phyloP scores from a whole-genome alignment of 2,113 vertebrate species.

The Uria aalge region DNA sequence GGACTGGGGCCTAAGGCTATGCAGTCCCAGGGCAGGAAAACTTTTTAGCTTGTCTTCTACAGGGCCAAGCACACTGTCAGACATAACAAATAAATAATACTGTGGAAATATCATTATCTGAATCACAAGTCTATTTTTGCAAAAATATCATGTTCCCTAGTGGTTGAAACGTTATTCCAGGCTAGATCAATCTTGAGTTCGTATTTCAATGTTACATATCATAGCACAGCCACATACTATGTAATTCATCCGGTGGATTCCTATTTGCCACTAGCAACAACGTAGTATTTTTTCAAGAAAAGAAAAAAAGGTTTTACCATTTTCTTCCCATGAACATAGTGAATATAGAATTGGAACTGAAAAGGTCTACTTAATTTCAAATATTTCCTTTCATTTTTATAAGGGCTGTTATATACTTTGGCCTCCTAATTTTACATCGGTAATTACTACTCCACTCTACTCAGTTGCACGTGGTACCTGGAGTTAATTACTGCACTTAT shows the following conservation, averaged over 20 bases:
- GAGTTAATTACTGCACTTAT: background rate
- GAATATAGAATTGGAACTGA: background rate
- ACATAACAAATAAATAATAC: conserved; percentile 51
- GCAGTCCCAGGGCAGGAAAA: conserved; percentile 2
- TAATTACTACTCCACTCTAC: background rate
- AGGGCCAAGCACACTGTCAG: conserved; percentile 13
- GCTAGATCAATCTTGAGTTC: background rate
- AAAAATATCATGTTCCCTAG: conserved; percentile 10
- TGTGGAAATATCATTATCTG: conserved; percentile 46
- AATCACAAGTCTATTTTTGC: conserved; percentile 21
- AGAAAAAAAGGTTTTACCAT: background rate
- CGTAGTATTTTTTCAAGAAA: background rate
- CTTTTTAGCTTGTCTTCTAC: conserved; percentile 12
- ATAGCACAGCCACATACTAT: background rate
- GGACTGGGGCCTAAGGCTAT: background rate
- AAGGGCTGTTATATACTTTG: background rate
- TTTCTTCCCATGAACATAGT: background rate
- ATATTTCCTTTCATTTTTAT: background rate
- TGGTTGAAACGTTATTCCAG: conserved; percentile 6
- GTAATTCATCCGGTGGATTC: background rate
- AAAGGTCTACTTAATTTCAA: background rate
- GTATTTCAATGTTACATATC: background rate
- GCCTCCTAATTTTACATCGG: background rate
- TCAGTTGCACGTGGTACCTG: background rate
- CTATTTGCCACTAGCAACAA: background rate